phyloP scores from a whole-genome alignment of 1,140 invertebrate species.

The Episyrphus balteatus region DNA sequence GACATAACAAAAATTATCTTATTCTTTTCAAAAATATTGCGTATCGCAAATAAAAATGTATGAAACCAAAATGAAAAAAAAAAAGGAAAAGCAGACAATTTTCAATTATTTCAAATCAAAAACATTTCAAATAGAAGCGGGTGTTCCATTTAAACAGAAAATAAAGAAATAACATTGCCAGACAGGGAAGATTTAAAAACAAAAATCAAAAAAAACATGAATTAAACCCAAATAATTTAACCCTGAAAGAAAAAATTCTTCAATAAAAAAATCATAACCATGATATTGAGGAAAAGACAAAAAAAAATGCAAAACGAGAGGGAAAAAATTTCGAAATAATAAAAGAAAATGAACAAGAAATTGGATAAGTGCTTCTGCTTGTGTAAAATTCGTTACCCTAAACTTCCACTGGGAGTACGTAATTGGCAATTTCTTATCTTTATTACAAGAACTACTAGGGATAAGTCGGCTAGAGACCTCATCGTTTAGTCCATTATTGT shows the following conservation, averaged over 20 bases:
- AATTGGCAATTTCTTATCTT: constrained; percentile 39
- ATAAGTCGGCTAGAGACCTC: constrained; percentile 37
- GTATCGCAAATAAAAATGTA: too few species aligned
- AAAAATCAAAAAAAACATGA: background rate
- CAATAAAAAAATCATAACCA: too few species aligned
- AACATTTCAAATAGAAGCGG: background rate
- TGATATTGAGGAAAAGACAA: too few species aligned
- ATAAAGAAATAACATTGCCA: background rate
- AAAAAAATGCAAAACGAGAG: too few species aligned
- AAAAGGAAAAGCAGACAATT: background rate
- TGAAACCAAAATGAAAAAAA: too few species aligned
- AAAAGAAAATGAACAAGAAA: background rate
- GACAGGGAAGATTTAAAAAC: background rate
- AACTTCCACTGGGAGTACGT: constrained; percentile 38
- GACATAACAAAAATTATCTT: background rate
- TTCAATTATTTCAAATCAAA: background rate
- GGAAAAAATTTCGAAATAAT: background rate
- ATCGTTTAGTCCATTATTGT: constrained; percentile 12
- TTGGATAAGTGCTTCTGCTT: background rate
- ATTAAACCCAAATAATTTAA: too few species aligned
- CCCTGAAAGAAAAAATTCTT: too few species aligned
- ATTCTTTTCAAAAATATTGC: background rate
- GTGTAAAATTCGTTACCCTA: constrained; percentile 23
- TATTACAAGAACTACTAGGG: constrained; percentile 32
- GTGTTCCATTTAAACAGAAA: background rate